Conservation (phyloP, 2,113 vertebrate genomes). For the Malurus alboscapulatus region DNA sequence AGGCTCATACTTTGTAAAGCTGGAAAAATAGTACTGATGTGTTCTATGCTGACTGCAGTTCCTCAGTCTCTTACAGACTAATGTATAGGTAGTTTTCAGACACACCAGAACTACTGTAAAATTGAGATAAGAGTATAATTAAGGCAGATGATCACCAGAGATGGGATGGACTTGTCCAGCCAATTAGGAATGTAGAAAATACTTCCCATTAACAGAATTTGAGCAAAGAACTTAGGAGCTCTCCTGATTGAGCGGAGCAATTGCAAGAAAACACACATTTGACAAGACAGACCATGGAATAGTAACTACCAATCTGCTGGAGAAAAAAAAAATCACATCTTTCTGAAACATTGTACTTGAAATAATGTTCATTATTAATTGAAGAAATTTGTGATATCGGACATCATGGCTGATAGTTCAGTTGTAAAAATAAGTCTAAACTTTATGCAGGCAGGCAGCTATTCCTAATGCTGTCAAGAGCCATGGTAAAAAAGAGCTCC, state of each 20-base stretch:
- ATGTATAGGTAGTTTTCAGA: background rate
- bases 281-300: background rate
- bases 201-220: background rate
- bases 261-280: background rate
- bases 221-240: background rate
- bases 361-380: background rate
- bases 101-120: background rate
- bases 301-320: background rate
- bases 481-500: background rate
- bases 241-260: background rate
- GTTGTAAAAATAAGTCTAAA: background rate
- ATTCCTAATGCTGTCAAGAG: background rate
- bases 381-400: background rate
- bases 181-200: background rate
- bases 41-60: background rate
- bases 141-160: background rate
- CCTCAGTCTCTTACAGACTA: background rate
- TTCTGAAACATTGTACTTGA: background rate
- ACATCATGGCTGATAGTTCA: background rate
- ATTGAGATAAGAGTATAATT: background rate
- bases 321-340: background rate
- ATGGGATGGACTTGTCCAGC: background rate
- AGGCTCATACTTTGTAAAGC: background rate
- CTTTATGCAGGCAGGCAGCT: background rate
- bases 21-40: background rate